Conservation (phyloP, 2,113 vertebrate genomes). For the Okapia johnstoni region DNA sequence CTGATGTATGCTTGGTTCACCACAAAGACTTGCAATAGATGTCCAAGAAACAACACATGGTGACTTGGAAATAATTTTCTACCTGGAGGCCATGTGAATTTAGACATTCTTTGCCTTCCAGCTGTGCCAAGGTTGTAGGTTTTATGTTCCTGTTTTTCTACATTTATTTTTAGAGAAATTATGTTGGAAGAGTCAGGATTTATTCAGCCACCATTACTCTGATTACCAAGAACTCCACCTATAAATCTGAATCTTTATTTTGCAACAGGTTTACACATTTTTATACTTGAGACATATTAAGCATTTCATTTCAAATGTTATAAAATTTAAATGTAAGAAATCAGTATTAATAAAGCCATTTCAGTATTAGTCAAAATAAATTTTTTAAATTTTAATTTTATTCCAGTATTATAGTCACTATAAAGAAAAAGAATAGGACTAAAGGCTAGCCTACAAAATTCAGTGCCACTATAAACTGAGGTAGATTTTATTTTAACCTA, state of each 20-base stretch:
- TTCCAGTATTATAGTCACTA: not conserved
- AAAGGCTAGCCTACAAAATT: not conserved
- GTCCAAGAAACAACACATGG: not conserved
- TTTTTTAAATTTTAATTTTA: not conserved
- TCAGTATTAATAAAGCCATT: not conserved
- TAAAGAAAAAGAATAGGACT: not conserved
- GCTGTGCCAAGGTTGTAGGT: not conserved
- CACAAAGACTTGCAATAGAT: not conserved
- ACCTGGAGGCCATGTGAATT: not conserved
- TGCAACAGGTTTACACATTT: not conserved
- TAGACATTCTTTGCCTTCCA: not conserved
- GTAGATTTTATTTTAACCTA: not conserved
- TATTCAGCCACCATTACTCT: not conserved
- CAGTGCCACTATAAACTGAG: not conserved
- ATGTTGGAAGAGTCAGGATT: not conserved
- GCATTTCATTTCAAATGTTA: not conserved
- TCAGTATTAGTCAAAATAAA: not conserved
- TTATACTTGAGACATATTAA: not conserved
- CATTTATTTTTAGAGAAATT: not conserved
- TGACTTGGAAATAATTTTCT: not conserved
- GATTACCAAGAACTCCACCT: not conserved
- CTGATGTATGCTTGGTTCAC: not conserved
- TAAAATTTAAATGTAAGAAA: not conserved
- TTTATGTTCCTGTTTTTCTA: not conserved
- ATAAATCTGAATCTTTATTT: not conserved